Evolutionary conservation across 2,888 invertebrate species (phyloP), one percentile per base, ranked within the genome.

Genomic region (Cistogaster globosa): DNA sequence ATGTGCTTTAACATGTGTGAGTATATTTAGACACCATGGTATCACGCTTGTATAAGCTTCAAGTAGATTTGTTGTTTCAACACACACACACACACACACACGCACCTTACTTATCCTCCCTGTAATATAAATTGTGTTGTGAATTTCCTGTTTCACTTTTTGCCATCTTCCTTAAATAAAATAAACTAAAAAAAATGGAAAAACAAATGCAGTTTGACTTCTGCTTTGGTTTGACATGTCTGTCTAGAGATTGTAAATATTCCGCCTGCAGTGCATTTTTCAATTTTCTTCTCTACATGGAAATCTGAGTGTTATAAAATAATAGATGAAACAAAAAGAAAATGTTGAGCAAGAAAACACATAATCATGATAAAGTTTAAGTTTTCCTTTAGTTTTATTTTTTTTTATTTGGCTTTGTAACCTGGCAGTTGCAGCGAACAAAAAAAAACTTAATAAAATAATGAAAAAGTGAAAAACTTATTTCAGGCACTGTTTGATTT

Each of bases 251-350:
- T 79, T 71, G 82, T 81, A 83, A 83, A 80, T 74, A 83, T 80
- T 80, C 77, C 80, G 87, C 88, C 86, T 85, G 87, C 85, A 86
- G 87, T 87, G 87, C 71, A 87, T 88, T 89, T 88, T 89, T 89
- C 88, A 89, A 89, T 89, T 88, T 89, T 88, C 88, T 87, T 85
- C 86, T 86, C 85, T 86, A 87, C 87, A 88, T 87, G 85, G 83
- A 87, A 87, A 88, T 87, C 84, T 74, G 86, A 87, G 88, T 86
- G 86, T 79, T 82, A 69, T 22, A 74, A 83, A 78, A 79, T 75
- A 79, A 79, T 69, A 74, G 48, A 80, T 32, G 74, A 62, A 51
- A 58, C 74, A 57, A 18, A 67, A 75, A 62, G 68, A 72, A 63
- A 32, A 12, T 48, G 38, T 38, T 38, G 7, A 38, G 4, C 42